Percentiles rank a stretch among this genome's conserved stretches.
Conservation (phyloP, 2,113 vertebrate genomes). For the Mugil cephalus region DNA sequence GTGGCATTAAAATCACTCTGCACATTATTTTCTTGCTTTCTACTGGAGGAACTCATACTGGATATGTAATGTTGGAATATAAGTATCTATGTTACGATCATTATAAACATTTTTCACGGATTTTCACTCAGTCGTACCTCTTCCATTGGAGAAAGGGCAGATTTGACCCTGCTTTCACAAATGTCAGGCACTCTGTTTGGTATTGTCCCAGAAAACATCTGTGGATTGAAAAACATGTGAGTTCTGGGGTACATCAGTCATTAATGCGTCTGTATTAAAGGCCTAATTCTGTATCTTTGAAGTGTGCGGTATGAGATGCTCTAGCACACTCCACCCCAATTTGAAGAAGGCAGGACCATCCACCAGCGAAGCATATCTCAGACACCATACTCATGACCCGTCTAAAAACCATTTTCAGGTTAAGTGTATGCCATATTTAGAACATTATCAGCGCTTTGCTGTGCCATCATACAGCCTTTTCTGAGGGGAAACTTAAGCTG, state of each 20-base stretch:
- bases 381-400: too few species aligned
- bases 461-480: too few species aligned
- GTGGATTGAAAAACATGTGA: slow-evolving; percentile 16
- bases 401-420: too few species aligned
- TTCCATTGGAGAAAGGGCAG: slow-evolving; percentile 88
- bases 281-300: too few species aligned
- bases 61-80: background rate
- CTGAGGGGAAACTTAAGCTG: too few species aligned
- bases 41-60: background rate
- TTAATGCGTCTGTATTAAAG: background rate
- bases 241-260: background rate
- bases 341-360: too few species aligned
- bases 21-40: background rate
- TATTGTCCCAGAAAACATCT: slow-evolving; percentile 87
- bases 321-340: too few species aligned
- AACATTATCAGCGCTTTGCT: too few species aligned
- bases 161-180: slow-evolving; percentile 87
- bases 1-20: background rate
- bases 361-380: too few species aligned
- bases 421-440: too few species aligned
- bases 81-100: background rate
- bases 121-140: slow-evolving; percentile 82
- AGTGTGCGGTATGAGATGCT: too few species aligned
- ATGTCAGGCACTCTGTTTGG: slow-evolving; percentile 84
- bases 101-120: background rate